These are phyloP conservation scores for Manduca sexta DNA, from an alignment of 1,140 invertebrate species.

Conservation along the genomic window DNA sequence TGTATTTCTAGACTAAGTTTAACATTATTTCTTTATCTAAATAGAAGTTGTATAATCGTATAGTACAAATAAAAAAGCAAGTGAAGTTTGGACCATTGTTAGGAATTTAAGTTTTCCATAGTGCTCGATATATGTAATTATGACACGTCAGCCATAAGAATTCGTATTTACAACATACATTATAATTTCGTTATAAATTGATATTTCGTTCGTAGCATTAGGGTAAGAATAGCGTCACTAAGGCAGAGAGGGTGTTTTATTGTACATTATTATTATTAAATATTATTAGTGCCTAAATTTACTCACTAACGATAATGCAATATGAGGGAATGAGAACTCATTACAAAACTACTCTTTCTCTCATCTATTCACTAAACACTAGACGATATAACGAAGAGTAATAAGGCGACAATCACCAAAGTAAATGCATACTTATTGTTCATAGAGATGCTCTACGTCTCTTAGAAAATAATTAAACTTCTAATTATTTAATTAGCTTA, in stretches of 20 bases:
- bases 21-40: constrained; percentile 63
- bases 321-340: constrained; percentile 26
- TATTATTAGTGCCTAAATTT: constrained; percentile 37
- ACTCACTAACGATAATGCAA: constrained; percentile 34
- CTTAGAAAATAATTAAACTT: constrained; percentile 47
- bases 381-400: constrained; percentile 41
- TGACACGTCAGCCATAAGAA: constrained; percentile 56
- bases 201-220: constrained; percentile 53
- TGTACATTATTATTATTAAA: constrained; percentile 50
- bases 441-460: constrained; percentile 27
- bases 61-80: constrained; percentile 71
- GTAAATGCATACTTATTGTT: constrained; percentile 32
- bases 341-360: constrained; percentile 25
- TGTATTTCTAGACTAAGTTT: constrained; percentile 56
- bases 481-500: constrained; percentile 41
- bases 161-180: constrained; percentile 65
- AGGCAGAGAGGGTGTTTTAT: constrained; percentile 67
- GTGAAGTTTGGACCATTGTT: constrained; percentile 71
- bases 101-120: constrained; percentile 70
- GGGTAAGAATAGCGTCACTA: constrained; percentile 65
- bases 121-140: constrained; percentile 60
- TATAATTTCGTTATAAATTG: constrained; percentile 47
- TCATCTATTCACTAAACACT: constrained; percentile 37
- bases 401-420: constrained; percentile 48
- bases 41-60: constrained; percentile 69